Evolutionary conservation across 2,797 vertebrate species (phyloP).

Genomic region (Macrochelys suwanniensis): DNA sequence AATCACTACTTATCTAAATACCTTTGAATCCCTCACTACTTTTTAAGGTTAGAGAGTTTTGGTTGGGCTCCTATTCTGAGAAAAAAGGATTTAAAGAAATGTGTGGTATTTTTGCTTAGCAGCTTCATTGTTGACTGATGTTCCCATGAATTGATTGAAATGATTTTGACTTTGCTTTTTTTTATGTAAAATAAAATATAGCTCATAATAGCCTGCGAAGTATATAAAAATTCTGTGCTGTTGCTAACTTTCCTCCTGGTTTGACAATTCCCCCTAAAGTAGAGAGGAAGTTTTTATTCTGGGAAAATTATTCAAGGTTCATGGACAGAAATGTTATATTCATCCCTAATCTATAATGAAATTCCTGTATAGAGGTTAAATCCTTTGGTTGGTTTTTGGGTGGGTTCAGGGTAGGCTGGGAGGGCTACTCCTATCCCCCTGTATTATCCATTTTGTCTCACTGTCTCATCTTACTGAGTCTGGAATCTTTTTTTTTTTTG

Average conservation of each 20-base stretch:
- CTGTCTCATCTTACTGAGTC: neutral
- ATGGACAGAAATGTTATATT: neutral
- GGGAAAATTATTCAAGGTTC: neutral
- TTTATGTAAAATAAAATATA: neutral
- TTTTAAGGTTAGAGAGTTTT: neutral
- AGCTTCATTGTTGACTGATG: neutral
- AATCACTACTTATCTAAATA: neutral
- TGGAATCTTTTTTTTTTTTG: neutral
- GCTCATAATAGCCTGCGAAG: neutral
- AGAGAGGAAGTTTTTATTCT: neutral
- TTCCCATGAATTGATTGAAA: neutral
- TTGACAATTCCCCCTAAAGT: neutral
- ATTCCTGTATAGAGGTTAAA: neutral
- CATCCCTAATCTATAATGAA: neutral
- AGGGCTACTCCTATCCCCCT: neutral
- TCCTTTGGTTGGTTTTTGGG: neutral
- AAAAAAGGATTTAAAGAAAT: neutral
- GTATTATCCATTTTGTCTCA: neutral
- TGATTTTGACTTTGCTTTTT: neutral
- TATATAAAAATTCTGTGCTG: neutral
- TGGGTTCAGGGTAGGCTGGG: neutral
- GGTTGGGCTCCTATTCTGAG: neutral
- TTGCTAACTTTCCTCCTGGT: neutral
- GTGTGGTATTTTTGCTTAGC: neutral
- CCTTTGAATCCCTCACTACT: neutral